A percentile compares a stretch with the other conserved stretches of the same genome.
phyloP scores from a whole-genome alignment of 2,888 invertebrate genomes.

The Campopleginae sp. region DNA sequence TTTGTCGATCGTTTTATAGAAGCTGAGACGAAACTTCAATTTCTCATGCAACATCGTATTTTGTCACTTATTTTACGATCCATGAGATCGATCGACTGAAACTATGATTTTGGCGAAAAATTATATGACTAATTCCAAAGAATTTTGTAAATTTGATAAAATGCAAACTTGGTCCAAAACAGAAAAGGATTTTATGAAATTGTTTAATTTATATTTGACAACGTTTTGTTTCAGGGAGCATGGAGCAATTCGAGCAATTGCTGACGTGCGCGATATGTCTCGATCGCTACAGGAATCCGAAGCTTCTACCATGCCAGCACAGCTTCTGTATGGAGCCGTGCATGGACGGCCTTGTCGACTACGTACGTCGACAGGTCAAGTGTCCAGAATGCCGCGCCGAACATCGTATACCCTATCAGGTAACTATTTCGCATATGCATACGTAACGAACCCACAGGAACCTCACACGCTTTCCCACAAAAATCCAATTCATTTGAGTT shows the following conservation, averaged over 20 bases:
- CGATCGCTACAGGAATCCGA: constrained; percentile 98
- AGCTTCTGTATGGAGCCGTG: constrained; percentile 99
- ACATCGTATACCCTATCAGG: constrained; percentile 98
- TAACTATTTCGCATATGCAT: constrained; percentile 85
- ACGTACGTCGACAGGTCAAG: constrained; percentile 97
- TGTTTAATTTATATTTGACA: constrained; percentile 34
- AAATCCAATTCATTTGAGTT: neutral
- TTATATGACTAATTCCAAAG: neutral
- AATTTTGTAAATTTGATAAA: neutral
- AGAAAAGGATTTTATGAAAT: neutral
- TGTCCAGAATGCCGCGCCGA: constrained; percentile 99
- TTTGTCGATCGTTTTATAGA: constrained; percentile 32
- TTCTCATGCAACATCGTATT: neutral
- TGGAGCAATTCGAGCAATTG: constrained; percentile 99
- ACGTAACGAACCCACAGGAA: constrained; percentile 15
- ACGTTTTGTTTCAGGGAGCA: constrained; percentile 83
- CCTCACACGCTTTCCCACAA: neutral
- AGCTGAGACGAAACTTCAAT: neutral
- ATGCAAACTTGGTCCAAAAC: neutral
- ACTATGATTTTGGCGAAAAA: neutral
- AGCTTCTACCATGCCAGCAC: constrained; percentile 99
- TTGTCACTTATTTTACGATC: neutral
- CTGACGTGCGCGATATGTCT: constrained; percentile 99
- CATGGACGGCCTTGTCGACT: constrained; percentile 98
- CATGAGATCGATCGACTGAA: neutral